Base-by-base conservation (phyloP, 2,888 invertebrate species). In the Scaptomyza caliginosa region DNA sequence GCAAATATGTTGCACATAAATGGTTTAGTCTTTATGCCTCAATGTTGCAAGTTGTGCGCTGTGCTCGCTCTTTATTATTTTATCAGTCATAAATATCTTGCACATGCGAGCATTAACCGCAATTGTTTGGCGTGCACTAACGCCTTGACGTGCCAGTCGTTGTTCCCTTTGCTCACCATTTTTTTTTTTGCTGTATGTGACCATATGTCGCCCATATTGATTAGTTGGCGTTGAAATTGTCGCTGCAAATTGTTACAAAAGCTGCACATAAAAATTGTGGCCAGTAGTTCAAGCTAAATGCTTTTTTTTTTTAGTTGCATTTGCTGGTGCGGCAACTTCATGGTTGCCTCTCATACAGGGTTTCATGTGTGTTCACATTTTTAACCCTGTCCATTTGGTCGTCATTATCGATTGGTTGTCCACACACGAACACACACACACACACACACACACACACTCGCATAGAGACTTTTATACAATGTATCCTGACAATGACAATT, bases 31-130 rank as follows among this genome's bases (percentile, higher is more conserved):
- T 28, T 45, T 17, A 1, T 30, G 16, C 38, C 39, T 39, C 45
- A 54, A 45, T 45, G 65, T 65, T 65, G 55, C 38, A 8, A 16
- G 34, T 34, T 32, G 24, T 28, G 26, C 28, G 7, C 26, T 42
- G 28, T 55, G 75, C 55, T 43, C 58, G 49, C 56, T 84, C 77
- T 82, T 19, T 45, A 75, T 85, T 86, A 79, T 84, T 84, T 86
- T 86, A 86, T 84, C 82, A 86, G 87, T 75, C 67, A 77, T 75
- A 82, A 82, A 76, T 81, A 84, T 82, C 82, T 82, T 68, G 84
- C 82, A 70, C 83, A 75, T 70, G 78, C 78, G 78, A 65, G 55
- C 82, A 86, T 86, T 85, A 83, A 69, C 82, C 85, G 78, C 85
- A 81, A 81, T 81, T 76, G 85, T 86, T 78, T 86, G 82, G 68